A percentile compares a stretch with the other conserved stretches of the same genome.
phyloP scores from a whole-genome alignment of 2,797 vertebrate species.

The Aulostomus chinensis region DNA sequence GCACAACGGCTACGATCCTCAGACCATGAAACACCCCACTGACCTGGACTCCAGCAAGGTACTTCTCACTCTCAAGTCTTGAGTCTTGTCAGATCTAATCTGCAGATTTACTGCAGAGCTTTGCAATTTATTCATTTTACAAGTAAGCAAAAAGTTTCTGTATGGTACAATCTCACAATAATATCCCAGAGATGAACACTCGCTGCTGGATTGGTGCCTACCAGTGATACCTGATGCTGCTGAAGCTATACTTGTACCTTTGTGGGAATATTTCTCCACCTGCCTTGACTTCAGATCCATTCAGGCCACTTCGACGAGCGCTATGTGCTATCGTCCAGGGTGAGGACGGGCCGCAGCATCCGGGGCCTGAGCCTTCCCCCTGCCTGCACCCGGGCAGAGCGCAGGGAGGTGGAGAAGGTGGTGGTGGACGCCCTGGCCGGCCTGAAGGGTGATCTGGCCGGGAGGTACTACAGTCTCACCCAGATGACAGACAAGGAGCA shows the following conservation, averaged over 20 bases:
- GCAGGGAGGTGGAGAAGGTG: conserved; percentile 93
- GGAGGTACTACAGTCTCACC: conserved; percentile 90
- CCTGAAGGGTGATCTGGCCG: conserved; percentile 85
- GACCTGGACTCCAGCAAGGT: conserved; percentile 94
- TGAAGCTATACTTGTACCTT: too few relatives aligned
- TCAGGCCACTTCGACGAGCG: conserved; percentile 91
- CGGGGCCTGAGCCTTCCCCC: conserved; percentile 93
- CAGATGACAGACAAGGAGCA: conserved; percentile 93
- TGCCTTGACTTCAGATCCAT: conserved; percentile 79
- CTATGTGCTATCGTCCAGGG: conserved; percentile 93
- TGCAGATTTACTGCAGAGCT: too few relatives aligned
- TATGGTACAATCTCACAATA: too few relatives aligned
- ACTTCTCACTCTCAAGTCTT: neutral
- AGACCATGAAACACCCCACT: conserved; percentile 90
- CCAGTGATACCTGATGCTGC: too few relatives aligned
- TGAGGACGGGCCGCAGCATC: conserved; percentile 96
- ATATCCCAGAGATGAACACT: too few relatives aligned
- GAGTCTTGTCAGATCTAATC: too few relatives aligned
- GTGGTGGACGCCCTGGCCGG: conserved; percentile 87
- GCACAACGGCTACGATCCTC: conserved; percentile 94
- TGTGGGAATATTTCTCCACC: neutral
- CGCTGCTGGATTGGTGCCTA: too few relatives aligned
- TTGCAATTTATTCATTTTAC: too few relatives aligned
- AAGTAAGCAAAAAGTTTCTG: too few relatives aligned
- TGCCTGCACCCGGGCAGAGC: conserved; percentile 91